phyloP scores from a whole-genome alignment of 2,113 vertebrate genomes.

The Erythrolamprus reginae region DNA sequence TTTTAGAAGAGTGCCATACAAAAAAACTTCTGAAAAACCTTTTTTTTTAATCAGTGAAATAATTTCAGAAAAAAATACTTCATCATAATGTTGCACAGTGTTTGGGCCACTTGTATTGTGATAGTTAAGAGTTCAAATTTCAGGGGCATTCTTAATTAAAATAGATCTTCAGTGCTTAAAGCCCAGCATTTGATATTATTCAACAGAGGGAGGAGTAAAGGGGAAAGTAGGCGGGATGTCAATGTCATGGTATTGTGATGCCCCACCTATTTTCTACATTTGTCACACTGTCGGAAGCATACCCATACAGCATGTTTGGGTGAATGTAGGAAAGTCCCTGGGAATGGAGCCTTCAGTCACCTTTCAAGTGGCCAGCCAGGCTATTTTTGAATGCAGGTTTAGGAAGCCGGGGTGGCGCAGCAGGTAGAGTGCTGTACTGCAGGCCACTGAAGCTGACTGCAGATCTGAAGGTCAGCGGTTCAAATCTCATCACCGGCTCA shows the following conservation, averaged over 20 bases:
- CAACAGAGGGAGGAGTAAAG: background rate
- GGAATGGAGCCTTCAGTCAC: background rate
- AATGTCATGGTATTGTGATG: background rate
- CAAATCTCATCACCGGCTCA: no score
- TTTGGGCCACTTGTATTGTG: background rate
- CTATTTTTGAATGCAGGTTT: background rate
- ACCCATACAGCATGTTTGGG: background rate
- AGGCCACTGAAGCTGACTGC: no score
- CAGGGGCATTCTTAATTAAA: background rate
- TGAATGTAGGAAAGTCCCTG: background rate
- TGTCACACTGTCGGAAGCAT: background rate
- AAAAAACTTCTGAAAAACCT: background rate
- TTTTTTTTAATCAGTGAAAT: background rate
- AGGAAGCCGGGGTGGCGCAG: no score
- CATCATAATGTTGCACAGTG: background rate
- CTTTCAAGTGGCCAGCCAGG: background rate
- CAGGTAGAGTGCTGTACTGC: no score
- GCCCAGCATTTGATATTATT: background rate
- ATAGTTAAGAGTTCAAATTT: background rate
- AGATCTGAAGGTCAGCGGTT: no score
- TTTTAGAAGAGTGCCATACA: background rate
- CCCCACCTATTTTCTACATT: background rate
- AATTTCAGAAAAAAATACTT: background rate
- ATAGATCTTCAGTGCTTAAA: background rate
- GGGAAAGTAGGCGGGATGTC: background rate